Evolutionary conservation across 2,888 invertebrate species (phyloP), one percentile per base, ranked within the genome.

Genomic region (Dendrolimus pini): DNA sequence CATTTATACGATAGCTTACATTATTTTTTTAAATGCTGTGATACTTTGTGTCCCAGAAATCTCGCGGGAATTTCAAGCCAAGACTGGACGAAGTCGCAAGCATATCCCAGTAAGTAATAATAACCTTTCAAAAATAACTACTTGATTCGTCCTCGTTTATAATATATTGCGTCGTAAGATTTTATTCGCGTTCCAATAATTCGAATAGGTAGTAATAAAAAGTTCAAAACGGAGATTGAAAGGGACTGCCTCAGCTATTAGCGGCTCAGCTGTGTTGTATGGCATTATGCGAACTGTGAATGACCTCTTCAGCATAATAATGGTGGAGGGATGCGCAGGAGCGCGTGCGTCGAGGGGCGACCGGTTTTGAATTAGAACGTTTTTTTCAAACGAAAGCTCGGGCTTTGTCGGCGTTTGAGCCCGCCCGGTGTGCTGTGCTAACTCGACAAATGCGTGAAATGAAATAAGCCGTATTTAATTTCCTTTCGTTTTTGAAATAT

Each of bases 331-430:
- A 89, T 89, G 89, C 89, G 89, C 89, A 86, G 84, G 85, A 83
- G 87, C 86, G 87, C 88, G 83, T 80, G 86, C 87, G 81, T 79
- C 74, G 76, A 76, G 85, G 83, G 83, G 88, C 81, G 83, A 89
- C 89, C 88, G 88, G 89, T 90, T 90, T 89, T 80, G 87, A 90
- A 89, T 90, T 90, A 90, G 89, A 89, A 88, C 89, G 88, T 86
- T 89, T 89, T 47, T 47, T 47, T 47, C 47, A 47, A 47, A 47
- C 12, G 47, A 47, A 47, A 47, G 47, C 9, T 47, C 10, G 63
- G 74, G 78, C 84, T 89, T 90, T 90, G 89, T 89, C 89, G 89
- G 88, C 79, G 80, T 78, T 47, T 47, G 47, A 47, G 82, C 78
- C 85, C 85, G 85, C 88, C 89, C 80, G 85, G 85, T 83, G 87